These are phyloP conservation scores for Liodrosophila aerea DNA, from an alignment of 2,888 invertebrate genomes.

Conservation along the genomic window DNA sequence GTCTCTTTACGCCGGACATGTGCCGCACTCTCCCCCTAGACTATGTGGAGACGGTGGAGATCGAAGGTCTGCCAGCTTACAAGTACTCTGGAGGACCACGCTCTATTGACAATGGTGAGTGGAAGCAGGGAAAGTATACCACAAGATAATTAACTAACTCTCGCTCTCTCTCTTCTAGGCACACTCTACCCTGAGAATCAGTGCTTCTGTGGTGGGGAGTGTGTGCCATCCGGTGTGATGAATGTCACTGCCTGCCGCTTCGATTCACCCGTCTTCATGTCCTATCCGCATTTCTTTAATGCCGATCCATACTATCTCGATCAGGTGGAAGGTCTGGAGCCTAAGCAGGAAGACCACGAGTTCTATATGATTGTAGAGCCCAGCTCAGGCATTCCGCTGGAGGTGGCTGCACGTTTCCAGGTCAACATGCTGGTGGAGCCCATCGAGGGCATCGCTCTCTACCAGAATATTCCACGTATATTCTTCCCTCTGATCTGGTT, in stretches of 20 bases:
- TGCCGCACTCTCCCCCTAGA: conserved; percentile 88
- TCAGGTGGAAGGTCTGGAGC: conserved; percentile 87
- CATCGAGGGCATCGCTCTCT: conserved; percentile 85
- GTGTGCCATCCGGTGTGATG: conserved; percentile 88
- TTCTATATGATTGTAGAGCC: conserved; percentile 91
- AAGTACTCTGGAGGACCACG: conserved; percentile 86
- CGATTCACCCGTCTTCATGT: conserved; percentile 92
- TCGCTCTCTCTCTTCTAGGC: conserved; percentile 82
- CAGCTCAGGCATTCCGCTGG: conserved; percentile 88
- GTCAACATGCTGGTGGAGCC: conserved; percentile 89
- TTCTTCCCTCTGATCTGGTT: conserved; percentile 92
- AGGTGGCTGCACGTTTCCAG: conserved; percentile 90
- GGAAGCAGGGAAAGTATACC: no score
- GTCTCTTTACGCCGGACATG: conserved; percentile 89
- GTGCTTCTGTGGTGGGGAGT: conserved; percentile 89
- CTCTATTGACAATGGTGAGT: conserved; percentile 87
- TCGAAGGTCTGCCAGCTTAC: conserved; percentile 86
- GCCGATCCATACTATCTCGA: conserved; percentile 87
- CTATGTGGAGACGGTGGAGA: conserved; percentile 84
- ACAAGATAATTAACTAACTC: background rate
- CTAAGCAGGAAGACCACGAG: conserved; percentile 86
- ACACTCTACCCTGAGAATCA: conserved; percentile 85
- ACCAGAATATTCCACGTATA: conserved; percentile 86
- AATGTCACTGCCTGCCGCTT: conserved; percentile 91
- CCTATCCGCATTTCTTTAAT: conserved; percentile 92